These are phyloP conservation scores for Uropetala carovei DNA, from an alignment of 2,888 invertebrate species.

Conservation along the genomic window DNA sequence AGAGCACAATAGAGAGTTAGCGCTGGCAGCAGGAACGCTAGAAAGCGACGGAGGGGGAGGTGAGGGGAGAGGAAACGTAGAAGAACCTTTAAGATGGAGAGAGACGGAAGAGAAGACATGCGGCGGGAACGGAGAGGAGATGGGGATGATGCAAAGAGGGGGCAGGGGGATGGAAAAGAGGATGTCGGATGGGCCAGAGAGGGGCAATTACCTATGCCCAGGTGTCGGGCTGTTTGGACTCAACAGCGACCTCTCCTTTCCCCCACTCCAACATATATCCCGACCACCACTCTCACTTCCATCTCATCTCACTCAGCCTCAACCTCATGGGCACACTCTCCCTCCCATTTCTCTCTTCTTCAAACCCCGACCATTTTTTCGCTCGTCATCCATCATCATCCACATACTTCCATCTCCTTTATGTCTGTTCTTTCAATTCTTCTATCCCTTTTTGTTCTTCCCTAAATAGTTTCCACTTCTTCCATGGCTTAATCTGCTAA, in stretches of 20 bases:
- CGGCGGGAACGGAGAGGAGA: not conserved
- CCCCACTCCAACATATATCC: not conserved
- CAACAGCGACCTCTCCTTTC: not conserved
- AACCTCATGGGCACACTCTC: not conserved
- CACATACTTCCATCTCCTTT: conserved; percentile 21
- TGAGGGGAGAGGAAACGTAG: not conserved
- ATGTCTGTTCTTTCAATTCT: conserved; percentile 7
- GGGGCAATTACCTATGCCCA: conserved; percentile 45
- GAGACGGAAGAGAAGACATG: not conserved
- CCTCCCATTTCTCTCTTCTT: not conserved
- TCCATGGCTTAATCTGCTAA: too few species aligned
- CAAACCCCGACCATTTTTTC: conserved; percentile 21
- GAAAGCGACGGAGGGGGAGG: not conserved
- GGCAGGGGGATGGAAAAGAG: not conserved
- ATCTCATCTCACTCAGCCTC: not conserved
- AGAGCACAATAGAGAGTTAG: not conserved
- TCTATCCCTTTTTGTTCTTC: not conserved
- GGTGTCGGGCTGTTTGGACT: conserved; percentile 60
- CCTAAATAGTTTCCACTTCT: too few species aligned
- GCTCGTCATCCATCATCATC: conserved; percentile 50
- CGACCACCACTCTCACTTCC: not conserved
- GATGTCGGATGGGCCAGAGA: conserved; percentile 3
- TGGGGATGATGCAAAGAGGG: not conserved
- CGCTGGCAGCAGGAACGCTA: not conserved
- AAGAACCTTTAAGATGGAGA: not conserved